Base-by-base conservation (phyloP, 2,113 vertebrate genomes). In the Grammomys dolichurus region DNA sequence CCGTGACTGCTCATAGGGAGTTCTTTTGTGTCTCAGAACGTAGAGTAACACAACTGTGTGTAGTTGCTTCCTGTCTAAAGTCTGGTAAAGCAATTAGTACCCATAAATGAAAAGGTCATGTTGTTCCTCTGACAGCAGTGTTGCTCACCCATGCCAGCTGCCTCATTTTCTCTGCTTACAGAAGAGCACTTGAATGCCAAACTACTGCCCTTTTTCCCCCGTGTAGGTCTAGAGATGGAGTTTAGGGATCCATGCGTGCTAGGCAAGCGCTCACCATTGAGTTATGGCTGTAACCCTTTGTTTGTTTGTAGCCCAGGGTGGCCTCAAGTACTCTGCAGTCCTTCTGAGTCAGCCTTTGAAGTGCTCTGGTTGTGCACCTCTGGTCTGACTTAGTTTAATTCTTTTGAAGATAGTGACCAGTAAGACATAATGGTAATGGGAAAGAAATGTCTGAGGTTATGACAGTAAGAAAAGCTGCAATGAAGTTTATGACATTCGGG, bases 141-240 rank as follows among this genome's bases (percentile, higher is more conserved):
- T 80, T 84, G 36, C 60, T 46, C 58, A 31, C 26, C 26, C 26
- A 1, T 31, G 43, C 89, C 36, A 77, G 5, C 65, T 82, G 33
- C 46, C 77, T 92, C 28, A 72, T 65, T 91, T 95, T 92, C 89
- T 95, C 0, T 78, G 54, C 43, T 90, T 92, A 65, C 6, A 65
- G 93, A 89, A 51, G 54, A 72, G 54, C 58, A 94, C 87, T 91
- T 78, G 51, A 91, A 73, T 84, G 76, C 24, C 82, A 93, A 75
- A 40, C 77, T 67, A 33, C 28, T 31, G 28, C 36, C 22, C 2
- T 7, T 20, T 58, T 26, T 5, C 63, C 10, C 5, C 14, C 40
- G 10, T 33, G 60, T 20, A 58, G 82, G 7, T 33, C 82, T 67
- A 40, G 82, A 67, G 28, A 85, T 85, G 46, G 82, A 65, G 20